Evolutionary conservation across 2,113 vertebrate genomes (phyloP), one percentile per base, ranked within the genome.

Genomic region (Tragelaphus scriptus): DNA sequence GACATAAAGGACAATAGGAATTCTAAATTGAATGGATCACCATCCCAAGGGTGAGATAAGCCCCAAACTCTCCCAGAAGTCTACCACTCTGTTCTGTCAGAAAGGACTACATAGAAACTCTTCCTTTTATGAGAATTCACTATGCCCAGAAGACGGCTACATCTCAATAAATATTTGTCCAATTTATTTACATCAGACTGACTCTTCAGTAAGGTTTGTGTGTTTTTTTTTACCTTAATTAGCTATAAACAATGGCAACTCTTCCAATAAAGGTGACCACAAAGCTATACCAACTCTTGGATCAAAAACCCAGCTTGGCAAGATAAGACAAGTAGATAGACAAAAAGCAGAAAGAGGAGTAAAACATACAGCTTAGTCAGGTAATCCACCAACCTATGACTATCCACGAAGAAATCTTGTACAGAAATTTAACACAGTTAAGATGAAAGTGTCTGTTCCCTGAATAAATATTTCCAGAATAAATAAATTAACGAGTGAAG

Each of bases 241-340:
- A 89, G 9, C 32, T 92, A 47, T 92, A 88, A 16, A 19, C 30
- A 58, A 12, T n/a, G 56, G 15, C 36, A 92, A 61, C n/a, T 15
- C 3, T 95, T 94, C 55, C 92, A 63, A 90, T 47, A 88, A 97
- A 92, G 12, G 15, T 71, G 6, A 90, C 17, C 28, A 75, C n/a
- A 90, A 79, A 85, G 44, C 90, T 96, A 13, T 59, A 65, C 32
- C 87, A 85, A 92, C 65, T 36, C 51, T 44, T 90, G 26, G 8
- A 40, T 95, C 7, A 53, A 96, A 97, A 97, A 84, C 26, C 6
- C 88, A 90, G 12, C 44, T 89, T 95, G 81, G 59, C 6, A 86
- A 85, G 19, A 87, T 71, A 59, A 68, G 47, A 56, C 55, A 98
- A 85, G 56, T 61, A 92, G 53, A 26, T 28, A 94, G 3, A 88